Percentiles rank a stretch among this genome's conserved stretches.
Evolutionary conservation across 2,797 vertebrate genomes (phyloP).

Genomic region (Ara ararauna): DNA sequence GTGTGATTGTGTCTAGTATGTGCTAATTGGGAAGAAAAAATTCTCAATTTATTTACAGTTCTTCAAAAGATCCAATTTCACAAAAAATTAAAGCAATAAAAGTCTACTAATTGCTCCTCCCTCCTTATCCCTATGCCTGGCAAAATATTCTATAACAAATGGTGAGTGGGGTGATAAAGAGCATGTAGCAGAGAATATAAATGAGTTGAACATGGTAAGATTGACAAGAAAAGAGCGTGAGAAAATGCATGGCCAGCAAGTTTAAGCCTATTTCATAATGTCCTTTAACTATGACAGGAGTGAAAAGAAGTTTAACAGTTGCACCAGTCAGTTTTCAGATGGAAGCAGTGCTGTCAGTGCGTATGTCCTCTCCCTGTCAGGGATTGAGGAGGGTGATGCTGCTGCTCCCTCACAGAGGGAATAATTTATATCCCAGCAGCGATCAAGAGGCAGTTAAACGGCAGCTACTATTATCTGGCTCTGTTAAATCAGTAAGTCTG

Average conservation of each 20-base stretch:
- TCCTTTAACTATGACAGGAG: neutral
- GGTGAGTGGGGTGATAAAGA: neutral
- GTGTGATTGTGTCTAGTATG: neutral
- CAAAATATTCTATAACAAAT: neutral
- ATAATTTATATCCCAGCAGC: constrained; percentile 1
- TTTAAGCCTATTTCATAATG: neutral
- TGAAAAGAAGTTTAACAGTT: neutral
- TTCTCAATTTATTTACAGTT: neutral
- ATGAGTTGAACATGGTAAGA: neutral
- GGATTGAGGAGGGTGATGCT: neutral
- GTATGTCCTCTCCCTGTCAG: accelerated
- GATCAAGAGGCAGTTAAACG: constrained; percentile 26
- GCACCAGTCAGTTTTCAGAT: neutral
- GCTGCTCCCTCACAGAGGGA: neutral
- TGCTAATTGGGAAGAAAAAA: neutral
- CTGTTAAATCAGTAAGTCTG: constrained; percentile 30
- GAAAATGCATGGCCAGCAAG: neutral
- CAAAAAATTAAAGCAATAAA: neutral
- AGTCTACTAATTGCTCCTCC: neutral
- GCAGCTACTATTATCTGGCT: neutral
- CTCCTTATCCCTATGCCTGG: accelerated
- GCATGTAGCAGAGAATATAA: neutral
- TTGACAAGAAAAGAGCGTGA: neutral
- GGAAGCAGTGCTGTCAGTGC: neutral
- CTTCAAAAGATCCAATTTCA: neutral